phyloP scores from a whole-genome alignment of 1,140 invertebrate species.

The Drosophila auraria region DNA sequence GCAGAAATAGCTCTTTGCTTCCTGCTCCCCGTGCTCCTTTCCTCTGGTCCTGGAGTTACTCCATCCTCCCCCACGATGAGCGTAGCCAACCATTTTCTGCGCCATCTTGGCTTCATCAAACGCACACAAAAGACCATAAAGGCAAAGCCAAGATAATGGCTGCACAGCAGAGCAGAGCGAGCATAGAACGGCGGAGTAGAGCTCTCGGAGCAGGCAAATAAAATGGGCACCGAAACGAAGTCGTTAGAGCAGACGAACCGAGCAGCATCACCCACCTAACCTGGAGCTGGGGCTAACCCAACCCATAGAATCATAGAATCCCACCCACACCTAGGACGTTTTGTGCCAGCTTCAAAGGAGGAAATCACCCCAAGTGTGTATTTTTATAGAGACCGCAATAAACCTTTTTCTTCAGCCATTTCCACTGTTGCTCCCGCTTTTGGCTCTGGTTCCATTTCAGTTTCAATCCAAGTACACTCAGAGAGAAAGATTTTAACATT shows the following conservation, averaged over 20 bases:
- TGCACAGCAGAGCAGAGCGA: slow-evolving; percentile 20
- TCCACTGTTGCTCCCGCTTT: slow-evolving; percentile 35
- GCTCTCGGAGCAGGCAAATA: slow-evolving; percentile 69
- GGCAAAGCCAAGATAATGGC: slow-evolving; percentile 82
- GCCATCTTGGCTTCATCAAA: slow-evolving; percentile 83
- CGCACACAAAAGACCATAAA: slow-evolving; percentile 83
- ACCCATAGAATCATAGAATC: slow-evolving; percentile 1
- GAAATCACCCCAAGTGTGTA: slow-evolving; percentile 82
- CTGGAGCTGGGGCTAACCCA: slow-evolving; percentile 3
- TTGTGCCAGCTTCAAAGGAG: slow-evolving; percentile 74
- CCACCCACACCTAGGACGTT: slow-evolving; percentile 67
- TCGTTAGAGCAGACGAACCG: slow-evolving; percentile 63
- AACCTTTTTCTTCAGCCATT: slow-evolving; percentile 76
- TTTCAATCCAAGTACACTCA: slow-evolving; percentile 26
- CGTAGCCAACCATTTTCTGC: slow-evolving; percentile 66
- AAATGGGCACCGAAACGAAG: slow-evolving; percentile 80
- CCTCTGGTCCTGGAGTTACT: slow-evolving; percentile 20
- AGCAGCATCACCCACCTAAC: slow-evolving; percentile 16
- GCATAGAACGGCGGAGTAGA: slow-evolving; percentile 39
- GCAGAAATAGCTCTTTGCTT: slow-evolving; percentile 44
- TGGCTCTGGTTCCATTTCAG: slow-evolving; percentile 15
- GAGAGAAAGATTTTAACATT: background rate
- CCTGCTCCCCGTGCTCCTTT: slow-evolving; percentile 21
- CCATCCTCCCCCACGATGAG: slow-evolving; percentile 3
- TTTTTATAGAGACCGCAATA: slow-evolving; percentile 83